Base-by-base conservation (phyloP, 2,888 invertebrate species). In the Drosophila tanythrix region DNA sequence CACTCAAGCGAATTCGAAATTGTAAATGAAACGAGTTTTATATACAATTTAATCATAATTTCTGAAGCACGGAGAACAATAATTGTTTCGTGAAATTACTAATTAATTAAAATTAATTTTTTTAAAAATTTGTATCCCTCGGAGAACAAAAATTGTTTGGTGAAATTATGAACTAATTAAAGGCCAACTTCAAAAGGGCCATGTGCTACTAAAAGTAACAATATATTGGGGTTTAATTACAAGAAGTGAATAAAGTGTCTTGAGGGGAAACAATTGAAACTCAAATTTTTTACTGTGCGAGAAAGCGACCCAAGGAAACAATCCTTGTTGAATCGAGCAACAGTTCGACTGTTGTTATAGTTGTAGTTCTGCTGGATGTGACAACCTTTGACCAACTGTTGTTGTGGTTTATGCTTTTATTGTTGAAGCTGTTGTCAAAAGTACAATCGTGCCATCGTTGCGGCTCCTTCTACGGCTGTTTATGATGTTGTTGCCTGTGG, bases 301-400 rank as follows among this genome's bases (percentile, higher is more conserved):
- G 13, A 46, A 43, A 21, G 2, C 21, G 15, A 15, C 1, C 8
- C 36, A 25, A 38, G 21, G 18, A 43, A 35, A 66, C 56, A 72
- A 70, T 64, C 55, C 65, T 61, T 63, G 66, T 76, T 68, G 76
- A 70, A 61, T 50, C 52, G 60, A 62, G 72, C 65, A 79, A 71
- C 71, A 73, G 68, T 46, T 46, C 21, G 46, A 25, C 63, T 82
- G 79, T 33, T 46, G 35, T 33, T 43, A 15, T 48, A 62, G 46
- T 13, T 66, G 60, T 25, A 40, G 48, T n/a, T 57, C 35, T 57
- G 53, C 46, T 58, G 40, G 50, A 29, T 64, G 51, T 62, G 70
- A 40, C 56, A 60, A 38, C 62, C 46, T 68, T 68, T 62, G 58
- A 46, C 50, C 48, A 69, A 60, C 38, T 59, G 35, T 27, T 29